Base-by-base conservation (phyloP, 1,140 invertebrate genomes). In the Octopus bimaculoides region DNA sequence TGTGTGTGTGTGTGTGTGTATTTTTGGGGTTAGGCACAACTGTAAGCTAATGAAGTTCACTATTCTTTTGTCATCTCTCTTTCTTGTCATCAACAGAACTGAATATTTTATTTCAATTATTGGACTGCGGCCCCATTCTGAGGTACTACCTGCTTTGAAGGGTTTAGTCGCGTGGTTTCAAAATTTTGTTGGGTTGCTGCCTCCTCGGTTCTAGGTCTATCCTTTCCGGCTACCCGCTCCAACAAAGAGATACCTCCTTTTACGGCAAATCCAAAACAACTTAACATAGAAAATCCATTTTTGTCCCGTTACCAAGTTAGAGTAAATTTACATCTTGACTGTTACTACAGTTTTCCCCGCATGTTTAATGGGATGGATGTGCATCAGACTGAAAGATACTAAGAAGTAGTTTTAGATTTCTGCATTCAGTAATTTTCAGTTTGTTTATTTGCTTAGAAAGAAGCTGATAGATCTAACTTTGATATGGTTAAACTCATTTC, bases 381-480 rank as follows among this genome's bases (percentile, higher is more conserved):
- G 61, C 61, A 66, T 66, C 61, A 66, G 12, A 66, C 61, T 66
- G 61, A 66, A 66, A 66, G 3, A n/a, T n/a, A 66, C 61, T 66
- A 66, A 66, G 61, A 66, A 41, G 61, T 66, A 12, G 61, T 66
- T n/a, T 66, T 66, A 66, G 61, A 66, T 66, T n/a, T 66, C 61
- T 3, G 61, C 61, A 66, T 66, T 66, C 61, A 66, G 61, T 66
- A 66, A 66, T 66, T 66, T 66, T 66, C 61, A 66, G 61, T 66
- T n/a, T 66, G 61, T 66, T 66, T 66, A 12, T 66, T 66, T 66
- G 61, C 61, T 66, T 66, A n/a, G 61, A 66, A 66, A 66, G n/a
- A 66, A 66, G 61, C 61, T 66, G 61, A n/a, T 66, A 14, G 61
- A 66, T 2, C n/a, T 66, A n/a, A 66, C 61, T 66, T 66, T 66